Base-by-base conservation (phyloP, 1,140 invertebrate genomes). In the Musca vetustissima region DNA sequence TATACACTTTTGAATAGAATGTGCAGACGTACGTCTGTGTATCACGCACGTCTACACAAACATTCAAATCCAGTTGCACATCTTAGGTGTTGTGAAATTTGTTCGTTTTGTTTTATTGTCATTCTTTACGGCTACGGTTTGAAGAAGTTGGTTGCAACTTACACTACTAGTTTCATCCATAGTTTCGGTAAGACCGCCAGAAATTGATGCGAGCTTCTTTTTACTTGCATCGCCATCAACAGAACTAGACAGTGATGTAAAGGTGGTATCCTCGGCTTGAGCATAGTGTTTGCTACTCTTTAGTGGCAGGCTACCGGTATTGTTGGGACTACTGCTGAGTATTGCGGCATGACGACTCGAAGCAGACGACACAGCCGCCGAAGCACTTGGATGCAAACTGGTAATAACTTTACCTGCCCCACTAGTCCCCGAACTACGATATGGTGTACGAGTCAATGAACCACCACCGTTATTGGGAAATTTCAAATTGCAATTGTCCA, bases 361-460 rank as follows among this genome's bases (percentile, higher is more conserved):
- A 4, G 36, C 70, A 32, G 73, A 69, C 59, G 74, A 69, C 66
- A 66, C 43, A 32, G 67, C 50, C 24, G 68, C 53, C 65, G 64
- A 70, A 32, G 32, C 48, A 59, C 48, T 69, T 22, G 68, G 49
- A 67, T 67, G 36, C 48, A 53, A 28, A 53, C 17, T 48, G 25
- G 65, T 70, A 9, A 55, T 50, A 21, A 66, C 64, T 71, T 61
- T 69, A 13, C 28, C 43, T 14, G 64, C 48, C 47, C 66, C 24
- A 15, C 49, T 25, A 13, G 53, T 36, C 14, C 61, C 36, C 4
- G 49, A 49, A 17, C 49, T 70, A 0, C 78, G 72, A 55, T 78
- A 80, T 4, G 72, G 70, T 13, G 75, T 74, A 8, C 78, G 72
- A 0, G 78, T 80, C 64, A 80, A 67, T 8, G 76, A 78, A 55